phyloP scores from a whole-genome alignment of 2,113 vertebrate species.

The Proterorhinus semilunaris region DNA sequence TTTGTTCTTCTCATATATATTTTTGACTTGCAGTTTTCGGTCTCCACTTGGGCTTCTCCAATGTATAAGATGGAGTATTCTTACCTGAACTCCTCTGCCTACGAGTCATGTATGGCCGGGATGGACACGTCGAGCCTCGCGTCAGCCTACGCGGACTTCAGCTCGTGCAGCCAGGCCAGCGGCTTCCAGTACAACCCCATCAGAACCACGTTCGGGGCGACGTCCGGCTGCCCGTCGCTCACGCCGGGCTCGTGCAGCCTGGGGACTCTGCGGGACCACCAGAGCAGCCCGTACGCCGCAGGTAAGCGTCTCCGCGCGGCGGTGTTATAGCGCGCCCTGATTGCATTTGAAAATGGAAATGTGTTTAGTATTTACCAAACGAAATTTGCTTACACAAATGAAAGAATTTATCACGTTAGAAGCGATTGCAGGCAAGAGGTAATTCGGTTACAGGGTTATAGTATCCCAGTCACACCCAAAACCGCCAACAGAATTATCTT shows the following conservation, averaged over 20 bases:
- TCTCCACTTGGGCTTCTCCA: conserved; percentile 91
- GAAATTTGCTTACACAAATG: conserved; percentile 99
- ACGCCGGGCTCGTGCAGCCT: conserved; percentile 99
- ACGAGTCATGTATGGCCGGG: conserved; percentile 99
- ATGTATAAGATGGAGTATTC: conserved; percentile 99
- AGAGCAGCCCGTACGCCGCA: conserved; percentile 99
- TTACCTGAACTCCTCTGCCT: conserved; percentile 99
- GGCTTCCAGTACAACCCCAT: conserved; percentile 99
- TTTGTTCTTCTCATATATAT: conserved; percentile 50
- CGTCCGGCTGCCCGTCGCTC: conserved; percentile 97
- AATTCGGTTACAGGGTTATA: conserved; percentile 99
- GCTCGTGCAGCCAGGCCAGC: conserved; percentile 99
- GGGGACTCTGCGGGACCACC: conserved; percentile 97
- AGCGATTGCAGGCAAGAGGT: conserved; percentile 98
- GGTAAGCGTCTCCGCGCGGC: conserved; percentile 87
- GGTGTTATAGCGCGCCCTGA: conserved; percentile 93
- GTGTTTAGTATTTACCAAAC: conserved; percentile 99
- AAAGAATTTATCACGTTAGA: conserved; percentile 99
- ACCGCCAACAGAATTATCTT: conserved; percentile 99
- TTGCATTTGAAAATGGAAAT: conserved; percentile 99
- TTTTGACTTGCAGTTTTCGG: conserved; percentile 81
- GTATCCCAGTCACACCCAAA: conserved; percentile 99
- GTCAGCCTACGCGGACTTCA: conserved; percentile 99
- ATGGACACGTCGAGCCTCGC: conserved; percentile 99
- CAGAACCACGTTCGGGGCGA: conserved; percentile 98